phyloP scores from a whole-genome alignment of 2,113 vertebrate genomes.

The Ictidomys tridecemlineatus region DNA sequence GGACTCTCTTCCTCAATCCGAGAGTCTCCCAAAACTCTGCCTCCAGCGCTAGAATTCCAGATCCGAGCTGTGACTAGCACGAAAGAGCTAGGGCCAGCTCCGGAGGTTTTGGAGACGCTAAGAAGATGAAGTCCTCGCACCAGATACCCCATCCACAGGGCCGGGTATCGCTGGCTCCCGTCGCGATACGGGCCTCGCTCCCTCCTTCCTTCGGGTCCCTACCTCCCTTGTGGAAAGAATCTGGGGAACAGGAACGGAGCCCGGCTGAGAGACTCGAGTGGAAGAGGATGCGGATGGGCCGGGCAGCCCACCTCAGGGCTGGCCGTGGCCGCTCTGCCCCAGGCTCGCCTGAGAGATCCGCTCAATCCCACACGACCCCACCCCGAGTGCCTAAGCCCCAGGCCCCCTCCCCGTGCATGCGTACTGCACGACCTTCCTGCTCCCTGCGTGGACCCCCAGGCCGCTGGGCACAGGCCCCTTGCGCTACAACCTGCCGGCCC shows the following conservation, averaged over 20 bases:
- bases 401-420: background rate
- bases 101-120: too few species aligned
- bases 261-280: accelerated
- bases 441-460: too few species aligned
- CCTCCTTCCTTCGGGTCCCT: background rate
- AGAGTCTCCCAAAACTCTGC: too few species aligned
- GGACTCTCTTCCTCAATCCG: too few species aligned
- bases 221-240: background rate
- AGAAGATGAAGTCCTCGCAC: background rate
- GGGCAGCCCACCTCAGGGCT: too few species aligned
- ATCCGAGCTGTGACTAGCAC: too few species aligned
- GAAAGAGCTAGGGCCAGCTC: background rate
- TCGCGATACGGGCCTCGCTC: accelerated
- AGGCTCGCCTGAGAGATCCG: too few species aligned
- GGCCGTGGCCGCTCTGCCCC: background rate
- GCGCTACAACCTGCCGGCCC: background rate
- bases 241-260: background rate
- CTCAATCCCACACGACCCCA: too few species aligned
- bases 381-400: too few species aligned
- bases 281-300: too few species aligned
- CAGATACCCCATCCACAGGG: accelerated
- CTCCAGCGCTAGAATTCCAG: too few species aligned
- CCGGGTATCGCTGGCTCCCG: background rate
- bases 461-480: constrained; percentile 4
- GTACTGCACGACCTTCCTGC: background rate